Evolutionary conservation across 1,140 invertebrate species (phyloP).

Genomic region (Cyphomyrmex costatus): DNA sequence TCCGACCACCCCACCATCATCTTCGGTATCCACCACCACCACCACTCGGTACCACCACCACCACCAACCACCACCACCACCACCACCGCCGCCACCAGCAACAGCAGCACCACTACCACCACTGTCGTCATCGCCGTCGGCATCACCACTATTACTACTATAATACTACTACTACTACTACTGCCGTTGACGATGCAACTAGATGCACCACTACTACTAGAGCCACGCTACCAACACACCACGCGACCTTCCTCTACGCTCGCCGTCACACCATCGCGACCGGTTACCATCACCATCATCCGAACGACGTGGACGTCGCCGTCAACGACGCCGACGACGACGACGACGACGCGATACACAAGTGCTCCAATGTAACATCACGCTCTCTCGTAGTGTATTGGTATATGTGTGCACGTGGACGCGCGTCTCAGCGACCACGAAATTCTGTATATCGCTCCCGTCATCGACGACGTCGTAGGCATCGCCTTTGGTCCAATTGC

Average conservation of each 20-base stretch:
- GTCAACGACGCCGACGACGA: slow-evolving; percentile 4
- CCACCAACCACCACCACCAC: slow-evolving; percentile 50
- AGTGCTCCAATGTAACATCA: slow-evolving; percentile 34
- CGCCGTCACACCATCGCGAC: slow-evolving; percentile 20
- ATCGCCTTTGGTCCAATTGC: slow-evolving; percentile 59
- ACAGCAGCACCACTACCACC: slow-evolving; percentile 48
- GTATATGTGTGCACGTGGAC: slow-evolving; percentile 14
- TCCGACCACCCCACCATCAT: slow-evolving; percentile 79
- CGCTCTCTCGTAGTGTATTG: no score
- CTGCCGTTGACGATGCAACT: slow-evolving; percentile 59
- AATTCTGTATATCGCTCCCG: slow-evolving; percentile 24
- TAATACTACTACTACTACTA: slow-evolving; percentile 57
- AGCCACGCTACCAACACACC: slow-evolving; percentile 41
- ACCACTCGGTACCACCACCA: slow-evolving; percentile 60
- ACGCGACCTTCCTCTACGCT: slow-evolving; percentile 67
- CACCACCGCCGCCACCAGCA: slow-evolving; percentile 50
- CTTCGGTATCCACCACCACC: slow-evolving; percentile 55
- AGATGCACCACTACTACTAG: slow-evolving; percentile 46
- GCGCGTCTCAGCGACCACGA: slow-evolving; percentile 43
- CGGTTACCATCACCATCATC: slow-evolving; percentile 67
- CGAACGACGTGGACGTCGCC: slow-evolving; percentile 29
- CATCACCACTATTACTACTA: slow-evolving; percentile 37
- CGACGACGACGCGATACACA: slow-evolving; percentile 46
- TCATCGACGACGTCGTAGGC: slow-evolving; percentile 11
- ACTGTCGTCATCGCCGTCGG: slow-evolving; percentile 68